phyloP scores from a whole-genome alignment of 2,797 vertebrate genomes.

The Cuculus canorus region DNA sequence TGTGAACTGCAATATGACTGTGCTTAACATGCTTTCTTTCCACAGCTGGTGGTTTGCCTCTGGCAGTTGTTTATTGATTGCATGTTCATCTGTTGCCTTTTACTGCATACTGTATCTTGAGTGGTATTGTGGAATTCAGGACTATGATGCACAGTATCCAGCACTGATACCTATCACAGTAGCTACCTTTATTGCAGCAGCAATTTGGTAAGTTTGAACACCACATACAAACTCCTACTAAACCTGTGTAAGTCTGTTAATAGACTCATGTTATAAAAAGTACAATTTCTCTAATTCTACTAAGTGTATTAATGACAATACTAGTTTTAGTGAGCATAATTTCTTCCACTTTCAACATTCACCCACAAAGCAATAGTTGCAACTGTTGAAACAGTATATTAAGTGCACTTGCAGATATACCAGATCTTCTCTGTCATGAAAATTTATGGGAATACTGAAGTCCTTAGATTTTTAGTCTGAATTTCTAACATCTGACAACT shows the following conservation, averaged over 20 bases:
- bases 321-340: not conserved
- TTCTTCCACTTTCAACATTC: not conserved
- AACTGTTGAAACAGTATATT: not conserved
- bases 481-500: not conserved
- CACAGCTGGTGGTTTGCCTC: conserved; percentile 89
- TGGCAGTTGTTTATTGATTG: conserved; percentile 80
- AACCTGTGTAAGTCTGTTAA: not conserved
- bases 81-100: conserved; percentile 84
- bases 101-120: conserved; percentile 96
- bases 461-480: not conserved
- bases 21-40: not conserved
- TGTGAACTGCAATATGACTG: not conserved
- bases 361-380: not conserved
- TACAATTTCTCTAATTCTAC: not conserved
- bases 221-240: not conserved
- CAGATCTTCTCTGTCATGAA: not conserved
- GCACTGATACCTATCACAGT: conserved; percentile 89
- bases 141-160: conserved; percentile 90
- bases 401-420: not conserved
- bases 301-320: not conserved
- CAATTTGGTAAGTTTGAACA: conserved; percentile 85
- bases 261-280: not conserved
- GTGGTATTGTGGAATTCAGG: conserved; percentile 87
- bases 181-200: conserved; percentile 88
- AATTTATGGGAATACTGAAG: not conserved